Base-by-base conservation (phyloP, 1,140 invertebrate species). In the Drosophila leontia region DNA sequence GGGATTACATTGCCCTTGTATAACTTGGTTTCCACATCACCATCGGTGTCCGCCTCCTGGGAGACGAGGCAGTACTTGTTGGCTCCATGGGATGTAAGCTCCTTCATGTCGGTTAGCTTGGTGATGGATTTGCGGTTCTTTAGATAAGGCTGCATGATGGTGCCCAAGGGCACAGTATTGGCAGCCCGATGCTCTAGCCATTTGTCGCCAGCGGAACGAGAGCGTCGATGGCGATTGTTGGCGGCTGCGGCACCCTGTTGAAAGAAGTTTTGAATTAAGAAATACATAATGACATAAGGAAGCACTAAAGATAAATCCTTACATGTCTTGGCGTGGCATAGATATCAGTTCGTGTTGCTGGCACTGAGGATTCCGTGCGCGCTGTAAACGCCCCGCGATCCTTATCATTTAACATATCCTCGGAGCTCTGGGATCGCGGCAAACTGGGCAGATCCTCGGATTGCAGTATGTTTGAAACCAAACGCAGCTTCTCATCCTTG, bases 1-100 rank as follows among this genome's bases (percentile, higher is more conserved):
- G 97, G 97, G 15, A 99, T 94, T 34, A 99, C 96, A 93, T 99
- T 97, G 47, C 96, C 98, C 95, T 99, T 99, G 82, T 97, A 97
- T 42, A 99, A 87, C 83, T 97, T 97, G 0, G 98, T 99, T 93
- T 98, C 97, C 3, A 99, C 93, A 92, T 98, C 97, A 0, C 98
- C 99, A 82, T 97, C 96, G 0, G 96, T 96, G 92, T 99, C 98
- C 44, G 97, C 96, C 78, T 98, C 96, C 93, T 99, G 98, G 1
- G 97, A 96, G 29, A 98, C 96, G 1, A 99, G 93, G 72, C 97
- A 97, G 92, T 99, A 99, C 92, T 98, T 98, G 0, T 95, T 96
- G 34, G 96, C 96, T 72, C 96, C 96, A 5, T 95, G 94, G 65
- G 95, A 95, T 0, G 94, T 95, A 29, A 98, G 94, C 90, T 98